Percentiles rank a stretch among this genome's conserved stretches.
phyloP scores from a whole-genome alignment of 2,113 vertebrate genomes.

The Scophthalmus maximus region DNA sequence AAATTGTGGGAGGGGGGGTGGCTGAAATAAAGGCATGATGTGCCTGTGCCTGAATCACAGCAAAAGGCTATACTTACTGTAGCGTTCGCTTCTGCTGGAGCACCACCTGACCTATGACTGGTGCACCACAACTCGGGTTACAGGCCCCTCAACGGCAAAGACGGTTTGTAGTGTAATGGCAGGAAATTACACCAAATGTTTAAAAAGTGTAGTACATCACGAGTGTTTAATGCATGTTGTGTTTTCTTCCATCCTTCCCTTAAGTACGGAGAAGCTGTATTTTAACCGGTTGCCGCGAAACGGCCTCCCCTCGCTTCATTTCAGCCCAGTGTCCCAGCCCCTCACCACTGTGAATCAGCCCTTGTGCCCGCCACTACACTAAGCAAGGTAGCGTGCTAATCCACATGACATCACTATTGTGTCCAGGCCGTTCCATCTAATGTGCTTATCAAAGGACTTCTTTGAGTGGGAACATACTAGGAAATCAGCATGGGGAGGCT shows the following conservation, averaged over 20 bases:
- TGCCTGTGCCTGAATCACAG: conserved; percentile 58
- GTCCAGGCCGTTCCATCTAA: conserved; percentile 79
- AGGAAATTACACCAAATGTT: conserved; percentile 30
- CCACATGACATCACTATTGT: conserved; percentile 81
- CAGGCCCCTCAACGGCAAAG: conserved; percentile 33
- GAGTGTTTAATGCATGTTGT: conserved; percentile 52
- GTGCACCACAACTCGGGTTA: conserved; percentile 34
- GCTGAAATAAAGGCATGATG: conserved; percentile 55
- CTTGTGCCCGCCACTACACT: conserved; percentile 62
- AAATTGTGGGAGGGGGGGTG: conserved; percentile 63
- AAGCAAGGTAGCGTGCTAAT: conserved; percentile 80
- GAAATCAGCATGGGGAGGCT: conserved; percentile 73
- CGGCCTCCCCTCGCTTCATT: conserved; percentile 40
- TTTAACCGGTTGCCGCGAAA: conserved; percentile 29
- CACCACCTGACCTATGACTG: conserved; percentile 53
- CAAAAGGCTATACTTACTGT: conserved; percentile 48
- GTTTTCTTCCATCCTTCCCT: conserved; percentile 26
- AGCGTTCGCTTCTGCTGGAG: conserved; percentile 32
- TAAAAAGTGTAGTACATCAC: conserved; percentile 30
- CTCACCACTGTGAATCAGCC: conserved; percentile 65
- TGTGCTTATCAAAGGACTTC: conserved; percentile 79
- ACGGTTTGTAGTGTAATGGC: conserved; percentile 34
- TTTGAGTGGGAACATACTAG: conserved; percentile 74
- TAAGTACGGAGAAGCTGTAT: conserved; percentile 27
- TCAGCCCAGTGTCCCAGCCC: conserved; percentile 37